Evolutionary conservation across 2,113 vertebrate species (phyloP).

Genomic region (Origma solitaria): DNA sequence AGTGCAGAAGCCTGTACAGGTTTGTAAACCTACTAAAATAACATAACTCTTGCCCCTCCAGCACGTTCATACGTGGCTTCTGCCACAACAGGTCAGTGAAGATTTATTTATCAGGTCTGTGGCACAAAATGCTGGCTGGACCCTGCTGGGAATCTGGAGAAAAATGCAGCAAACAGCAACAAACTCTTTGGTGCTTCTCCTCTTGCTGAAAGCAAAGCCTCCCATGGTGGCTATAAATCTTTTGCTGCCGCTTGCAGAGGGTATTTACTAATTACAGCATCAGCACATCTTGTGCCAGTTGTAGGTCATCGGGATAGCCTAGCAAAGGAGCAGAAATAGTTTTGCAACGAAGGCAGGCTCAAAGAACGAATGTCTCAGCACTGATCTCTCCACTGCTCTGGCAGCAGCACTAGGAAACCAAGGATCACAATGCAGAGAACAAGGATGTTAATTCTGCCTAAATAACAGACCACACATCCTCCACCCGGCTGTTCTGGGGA

Average conservation of each 20-base stretch:
- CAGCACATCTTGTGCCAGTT: background rate
- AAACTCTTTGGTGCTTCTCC: background rate
- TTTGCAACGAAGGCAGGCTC: slow-evolving; percentile 7
- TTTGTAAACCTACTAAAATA: slow-evolving; percentile 9
- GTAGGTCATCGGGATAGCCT: background rate
- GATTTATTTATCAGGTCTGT: background rate
- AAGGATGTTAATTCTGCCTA: slow-evolving; percentile 58
- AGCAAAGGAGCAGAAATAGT: slow-evolving; percentile 36
- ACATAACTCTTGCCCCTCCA: background rate
- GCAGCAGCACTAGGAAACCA: background rate
- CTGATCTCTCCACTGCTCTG: background rate
- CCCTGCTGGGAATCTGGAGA: background rate
- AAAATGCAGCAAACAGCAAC: background rate
- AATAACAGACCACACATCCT: slow-evolving; percentile 57
- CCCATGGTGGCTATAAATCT: slow-evolving; percentile 1
- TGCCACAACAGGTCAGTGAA: background rate
- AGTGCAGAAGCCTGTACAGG: background rate
- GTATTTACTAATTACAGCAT: slow-evolving; percentile 26
- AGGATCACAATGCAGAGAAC: slow-evolving; percentile 46
- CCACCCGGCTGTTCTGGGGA: slow-evolving; percentile 43
- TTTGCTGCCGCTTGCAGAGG: background rate
- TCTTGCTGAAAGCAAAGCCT: background rate
- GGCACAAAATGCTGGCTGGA: background rate
- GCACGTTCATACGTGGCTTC: background rate
- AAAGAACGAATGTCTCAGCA: background rate